Percentiles rank a stretch among this genome's conserved stretches.
These are phyloP conservation scores for Coronaproctus castanopsis DNA, from an alignment of 2,888 invertebrate species.

Conservation along the genomic window DNA sequence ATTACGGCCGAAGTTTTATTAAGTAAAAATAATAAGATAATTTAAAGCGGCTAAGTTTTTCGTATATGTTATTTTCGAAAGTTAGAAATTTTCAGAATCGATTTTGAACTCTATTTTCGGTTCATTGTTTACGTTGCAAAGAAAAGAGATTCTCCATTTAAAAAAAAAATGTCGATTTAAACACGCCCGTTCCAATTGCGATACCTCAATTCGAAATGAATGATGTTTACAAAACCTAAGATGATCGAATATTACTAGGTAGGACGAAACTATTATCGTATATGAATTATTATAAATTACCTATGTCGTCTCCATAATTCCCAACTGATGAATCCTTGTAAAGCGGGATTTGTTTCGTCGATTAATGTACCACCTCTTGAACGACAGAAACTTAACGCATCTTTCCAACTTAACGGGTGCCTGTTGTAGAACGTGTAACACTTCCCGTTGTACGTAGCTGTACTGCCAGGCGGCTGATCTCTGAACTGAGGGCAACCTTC, in stretches of 20 bases:
- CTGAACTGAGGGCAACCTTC: slow-evolving; percentile 81
- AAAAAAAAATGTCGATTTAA: too few species aligned
- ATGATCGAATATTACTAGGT: too few species aligned
- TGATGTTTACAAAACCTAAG: too few species aligned
- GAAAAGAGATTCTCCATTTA: background rate
- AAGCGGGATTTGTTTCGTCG: slow-evolving; percentile 78
- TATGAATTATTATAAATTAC: too few species aligned
- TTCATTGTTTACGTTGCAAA: background rate
- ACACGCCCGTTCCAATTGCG: too few species aligned
- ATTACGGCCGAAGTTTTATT: too few species aligned
- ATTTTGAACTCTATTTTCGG: background rate
- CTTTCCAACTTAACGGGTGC: slow-evolving; percentile 58
- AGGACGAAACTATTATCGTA: too few species aligned
- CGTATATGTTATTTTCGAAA: too few species aligned
- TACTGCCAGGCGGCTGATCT: slow-evolving; percentile 78
- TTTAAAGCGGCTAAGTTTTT: too few species aligned
- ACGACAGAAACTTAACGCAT: slow-evolving; percentile 59
- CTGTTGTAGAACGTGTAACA: slow-evolving; percentile 85
- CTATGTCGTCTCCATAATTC: slow-evolving; percentile 77
- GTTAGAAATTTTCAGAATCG: background rate
- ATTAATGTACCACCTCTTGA: slow-evolving; percentile 64
- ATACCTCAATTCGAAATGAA: too few species aligned
- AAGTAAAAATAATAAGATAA: too few species aligned
- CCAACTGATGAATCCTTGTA: slow-evolving; percentile 88
- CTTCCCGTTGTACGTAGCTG: slow-evolving; percentile 84